Conservation (phyloP, 2,113 vertebrate genomes). For the Guaruba guarouba region DNA sequence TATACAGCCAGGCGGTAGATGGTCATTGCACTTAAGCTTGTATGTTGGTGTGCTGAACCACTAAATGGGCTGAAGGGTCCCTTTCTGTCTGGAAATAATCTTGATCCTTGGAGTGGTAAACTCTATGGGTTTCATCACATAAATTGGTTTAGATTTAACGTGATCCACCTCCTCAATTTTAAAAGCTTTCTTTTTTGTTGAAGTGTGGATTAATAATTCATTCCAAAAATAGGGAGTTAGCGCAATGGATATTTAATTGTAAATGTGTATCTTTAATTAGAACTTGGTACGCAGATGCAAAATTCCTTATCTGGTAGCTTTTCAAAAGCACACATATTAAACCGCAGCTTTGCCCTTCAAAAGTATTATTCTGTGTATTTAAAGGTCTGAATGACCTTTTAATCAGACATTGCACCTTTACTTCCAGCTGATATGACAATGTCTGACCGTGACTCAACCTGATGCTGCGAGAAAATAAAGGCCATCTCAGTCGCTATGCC, state of each 20-base stretch:
- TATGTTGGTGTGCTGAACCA: background rate
- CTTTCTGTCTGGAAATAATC: background rate
- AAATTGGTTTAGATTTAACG: background rate
- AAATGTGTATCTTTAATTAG: conserved; percentile 30
- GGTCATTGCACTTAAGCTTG: conserved; percentile 3
- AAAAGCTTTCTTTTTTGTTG: background rate
- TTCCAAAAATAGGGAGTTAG: background rate
- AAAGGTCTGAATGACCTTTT: conserved; percentile 64
- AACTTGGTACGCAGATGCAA: background rate
- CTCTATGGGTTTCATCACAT: conserved; percentile 9
- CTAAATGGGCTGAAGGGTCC: background rate
- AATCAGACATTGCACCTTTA: conserved; percentile 47
- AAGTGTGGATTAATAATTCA: background rate
- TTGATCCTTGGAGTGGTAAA: background rate
- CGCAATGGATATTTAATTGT: background rate
- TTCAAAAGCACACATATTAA: background rate
- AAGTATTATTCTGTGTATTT: conserved; percentile 34
- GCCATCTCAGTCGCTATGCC: background rate
- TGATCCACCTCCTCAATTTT: background rate
- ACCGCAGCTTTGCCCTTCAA: conserved; percentile 32
- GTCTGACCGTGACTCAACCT: conserved; percentile 32
- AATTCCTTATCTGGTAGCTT: conserved; percentile 7
- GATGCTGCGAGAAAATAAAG: conserved; percentile 35
- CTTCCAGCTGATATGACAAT: conserved; percentile 47
- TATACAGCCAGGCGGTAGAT: conserved; percentile 37